phyloP scores from a whole-genome alignment of 2,797 vertebrate species.

The Aldrovandia affinis region DNA sequence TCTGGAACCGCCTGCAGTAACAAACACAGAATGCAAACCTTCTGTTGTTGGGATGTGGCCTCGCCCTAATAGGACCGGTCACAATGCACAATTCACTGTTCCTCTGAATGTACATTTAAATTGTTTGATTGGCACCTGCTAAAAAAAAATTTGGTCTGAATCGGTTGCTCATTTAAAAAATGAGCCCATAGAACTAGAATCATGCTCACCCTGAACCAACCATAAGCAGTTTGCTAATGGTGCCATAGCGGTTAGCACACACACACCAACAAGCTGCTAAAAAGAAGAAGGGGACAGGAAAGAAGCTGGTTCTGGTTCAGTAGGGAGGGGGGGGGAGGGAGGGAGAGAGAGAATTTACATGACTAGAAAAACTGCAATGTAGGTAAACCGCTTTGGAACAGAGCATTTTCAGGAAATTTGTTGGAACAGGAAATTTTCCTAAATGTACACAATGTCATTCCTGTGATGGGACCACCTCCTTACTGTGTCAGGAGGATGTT shows the following conservation, averaged over 20 bases:
- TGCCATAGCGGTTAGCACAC: background rate
- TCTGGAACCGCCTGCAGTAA: background rate
- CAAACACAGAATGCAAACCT: background rate
- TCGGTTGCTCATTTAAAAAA: background rate
- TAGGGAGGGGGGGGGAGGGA: background rate
- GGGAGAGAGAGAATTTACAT: background rate
- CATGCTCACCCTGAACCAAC: background rate
- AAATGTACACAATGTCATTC: constrained; percentile 40
- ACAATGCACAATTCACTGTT: background rate
- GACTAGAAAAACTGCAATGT: background rate
- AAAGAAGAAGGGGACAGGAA: background rate
- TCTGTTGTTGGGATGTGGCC: background rate
- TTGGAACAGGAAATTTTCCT: background rate
- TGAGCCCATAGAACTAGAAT: background rate
- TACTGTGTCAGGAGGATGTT: constrained; percentile 35
- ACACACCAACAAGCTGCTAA: background rate
- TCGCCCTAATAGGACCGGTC: background rate
- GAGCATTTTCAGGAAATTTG: background rate
- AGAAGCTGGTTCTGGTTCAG: background rate
- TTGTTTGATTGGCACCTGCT: background rate
- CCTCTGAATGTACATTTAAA: background rate
- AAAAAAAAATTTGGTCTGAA: background rate
- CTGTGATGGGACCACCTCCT: constrained; percentile 41
- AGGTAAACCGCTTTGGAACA: background rate
- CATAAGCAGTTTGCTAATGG: background rate